Conservation (phyloP, 2,888 invertebrate species). For the Callyntrura guangdongensis region DNA sequence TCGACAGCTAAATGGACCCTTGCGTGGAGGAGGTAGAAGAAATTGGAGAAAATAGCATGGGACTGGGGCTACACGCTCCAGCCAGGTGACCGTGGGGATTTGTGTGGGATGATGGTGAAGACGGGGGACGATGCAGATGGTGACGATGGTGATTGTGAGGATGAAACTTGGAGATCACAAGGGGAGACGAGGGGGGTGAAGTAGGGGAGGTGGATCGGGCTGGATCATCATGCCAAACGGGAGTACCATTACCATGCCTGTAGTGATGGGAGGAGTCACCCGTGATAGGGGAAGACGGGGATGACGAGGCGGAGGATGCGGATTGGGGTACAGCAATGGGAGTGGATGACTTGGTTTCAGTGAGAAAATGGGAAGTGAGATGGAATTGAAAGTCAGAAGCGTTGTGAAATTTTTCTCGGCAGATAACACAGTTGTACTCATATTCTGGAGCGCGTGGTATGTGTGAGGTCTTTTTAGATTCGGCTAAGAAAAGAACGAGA, state of each 20-base stretch:
- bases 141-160: background rate
- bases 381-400: conserved; percentile 82
- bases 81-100: conserved; percentile 3
- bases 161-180: conserved; percentile 13
- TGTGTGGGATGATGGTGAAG: background rate
- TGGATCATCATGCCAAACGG: conserved; percentile 49
- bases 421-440: conserved; percentile 83
- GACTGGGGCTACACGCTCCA: conserved; percentile 57
- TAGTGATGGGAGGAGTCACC: background rate
- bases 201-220: conserved; percentile 34
- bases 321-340: conserved; percentile 59
- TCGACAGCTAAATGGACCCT: conserved; percentile 74
- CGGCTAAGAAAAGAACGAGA: conserved; percentile 44
- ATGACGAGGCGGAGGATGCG: conserved; percentile 26
- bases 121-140: background rate
- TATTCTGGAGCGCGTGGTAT: conserved; percentile 70
- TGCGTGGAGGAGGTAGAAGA: conserved; percentile 71
- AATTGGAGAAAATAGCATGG: conserved; percentile 63
- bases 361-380: conserved; percentile 82
- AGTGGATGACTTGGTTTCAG: conserved; percentile 73
- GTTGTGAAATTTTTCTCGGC: conserved; percentile 82
- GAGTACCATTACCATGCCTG: background rate
- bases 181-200: conserved; percentile 19
- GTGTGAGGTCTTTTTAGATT: conserved; percentile 58
- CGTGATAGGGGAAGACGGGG: background rate